Conservation (phyloP, 2,888 invertebrate species). For the Drosophila neutralis region DNA sequence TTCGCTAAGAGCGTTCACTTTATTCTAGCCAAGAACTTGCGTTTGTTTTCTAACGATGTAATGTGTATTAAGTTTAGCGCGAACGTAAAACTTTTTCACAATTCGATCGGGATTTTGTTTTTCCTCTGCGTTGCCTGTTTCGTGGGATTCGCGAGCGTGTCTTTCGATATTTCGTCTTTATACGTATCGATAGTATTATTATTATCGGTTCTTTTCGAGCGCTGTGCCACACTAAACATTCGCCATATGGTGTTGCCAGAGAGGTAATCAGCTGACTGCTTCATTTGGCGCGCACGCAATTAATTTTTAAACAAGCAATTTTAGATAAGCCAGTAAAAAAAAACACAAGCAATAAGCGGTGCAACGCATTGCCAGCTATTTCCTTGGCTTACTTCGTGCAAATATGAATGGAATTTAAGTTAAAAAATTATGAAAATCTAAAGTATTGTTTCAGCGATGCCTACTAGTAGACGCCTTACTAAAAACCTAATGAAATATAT, state of each 20-base stretch:
- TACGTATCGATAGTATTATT: neutral
- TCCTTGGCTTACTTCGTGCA: neutral
- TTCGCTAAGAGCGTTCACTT: constrained; percentile 22
- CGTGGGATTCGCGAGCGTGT: constrained; percentile 22
- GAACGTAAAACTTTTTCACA: constrained; percentile 74
- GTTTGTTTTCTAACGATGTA: constrained; percentile 16
- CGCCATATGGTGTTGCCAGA: constrained; percentile 35
- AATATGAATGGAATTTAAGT: constrained; percentile 15
- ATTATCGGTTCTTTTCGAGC: constrained; percentile 25
- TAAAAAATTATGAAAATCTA: neutral
- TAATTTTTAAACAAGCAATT: constrained; percentile 7
- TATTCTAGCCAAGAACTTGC: constrained; percentile 13
- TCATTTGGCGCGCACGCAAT: constrained; percentile 40
- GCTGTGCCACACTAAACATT: constrained; percentile 31
- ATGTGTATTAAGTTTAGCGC: constrained; percentile 29
- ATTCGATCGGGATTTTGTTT: constrained; percentile 53
- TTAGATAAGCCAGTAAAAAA: constrained; percentile 8
- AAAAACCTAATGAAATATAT: neutral
- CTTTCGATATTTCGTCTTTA: constrained; percentile 12
- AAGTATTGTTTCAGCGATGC: constrained; percentile 5
- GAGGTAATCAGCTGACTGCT: constrained; percentile 29
- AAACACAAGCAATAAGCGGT: constrained; percentile 2
- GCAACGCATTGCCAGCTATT: constrained; percentile 14
- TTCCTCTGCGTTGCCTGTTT: constrained; percentile 46
- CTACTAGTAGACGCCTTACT: constrained; percentile 36